phyloP scores from a whole-genome alignment of 1,140 invertebrate species.

The Philotrypesis tridentata region DNA sequence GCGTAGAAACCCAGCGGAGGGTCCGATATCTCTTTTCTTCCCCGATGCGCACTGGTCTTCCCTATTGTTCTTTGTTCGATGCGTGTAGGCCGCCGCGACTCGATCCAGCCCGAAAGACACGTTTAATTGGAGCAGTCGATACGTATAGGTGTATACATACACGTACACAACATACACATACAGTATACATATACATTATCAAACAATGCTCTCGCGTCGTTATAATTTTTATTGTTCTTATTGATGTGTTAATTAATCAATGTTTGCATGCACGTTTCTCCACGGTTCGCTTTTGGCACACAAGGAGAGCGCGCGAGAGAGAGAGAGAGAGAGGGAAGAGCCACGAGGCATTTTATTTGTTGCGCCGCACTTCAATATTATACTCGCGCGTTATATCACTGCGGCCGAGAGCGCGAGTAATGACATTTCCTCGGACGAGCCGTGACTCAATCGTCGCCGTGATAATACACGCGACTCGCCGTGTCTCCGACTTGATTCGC shows the following conservation, averaged over 20 bases:
- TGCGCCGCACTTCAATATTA: not conserved
- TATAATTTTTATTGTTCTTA: not conserved
- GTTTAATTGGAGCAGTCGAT: not conserved
- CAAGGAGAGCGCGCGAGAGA: too few species aligned
- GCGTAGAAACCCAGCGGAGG: constrained; percentile 5
- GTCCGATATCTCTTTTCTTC: not conserved
- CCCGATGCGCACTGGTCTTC: not conserved
- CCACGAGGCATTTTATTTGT: too few species aligned
- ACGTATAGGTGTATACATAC: too few species aligned
- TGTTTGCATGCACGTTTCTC: too few species aligned
- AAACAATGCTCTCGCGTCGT: not conserved
- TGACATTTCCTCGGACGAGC: not conserved
- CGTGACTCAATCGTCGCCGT: too few species aligned
- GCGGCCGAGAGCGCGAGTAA: not conserved
- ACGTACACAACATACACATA: too few species aligned
- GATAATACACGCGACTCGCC: not conserved
- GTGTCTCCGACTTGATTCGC: not conserved
- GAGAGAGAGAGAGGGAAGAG: too few species aligned
- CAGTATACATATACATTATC: too few species aligned
- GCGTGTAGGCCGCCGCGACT: too few species aligned
- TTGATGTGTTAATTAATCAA: not conserved
- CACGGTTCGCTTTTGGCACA: too few species aligned
- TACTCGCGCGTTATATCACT: not conserved
- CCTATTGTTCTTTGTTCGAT: not conserved
- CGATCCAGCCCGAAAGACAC: not conserved